Base-by-base conservation (phyloP, 1,140 invertebrate genomes). In the Hormaphis cornu region DNA sequence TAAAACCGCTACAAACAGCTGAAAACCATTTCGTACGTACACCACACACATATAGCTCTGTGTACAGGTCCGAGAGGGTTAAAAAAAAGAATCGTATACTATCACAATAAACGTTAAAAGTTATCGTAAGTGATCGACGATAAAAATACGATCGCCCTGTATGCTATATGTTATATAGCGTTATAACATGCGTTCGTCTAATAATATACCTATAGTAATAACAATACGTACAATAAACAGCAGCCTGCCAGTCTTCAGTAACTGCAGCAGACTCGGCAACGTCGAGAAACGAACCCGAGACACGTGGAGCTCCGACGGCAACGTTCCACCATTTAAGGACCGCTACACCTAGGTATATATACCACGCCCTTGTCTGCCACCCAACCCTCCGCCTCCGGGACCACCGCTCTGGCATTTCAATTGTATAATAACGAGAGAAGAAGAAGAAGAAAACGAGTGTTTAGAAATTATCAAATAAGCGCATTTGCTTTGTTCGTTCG, bases 291-390 rank as follows among this genome's bases (percentile, higher is more conserved):
- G 44, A 26, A 66, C 37, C 61, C 61, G 61, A 63, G 58, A 63
- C 37, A 18, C 28, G 33, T 18, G 20, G 18, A 8, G 26, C 42
- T 40, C n/a, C 22, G n/a, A n/a, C 61, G 61, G 61, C 61, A 50
- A 66, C 61, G 61, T 66, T 66, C 61, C 61, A 42, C 61, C 61
- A 66, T 66, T 66, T 66, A 66, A 66, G 61, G 61, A 66, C 61
- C 6, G 58, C 58, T n/a, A 40, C 53, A 12, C 18, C 16, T 16
- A 40, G 12, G 7, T 26, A 40, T 52, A 44, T 42, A n/a, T 37
- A 66, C 61, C 61, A 66, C 61, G 61, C 61, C 61, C 61, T 66
- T 28, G 61, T 66, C 28, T 18, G 7, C 61, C 44, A 30, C 46
- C 28, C 44, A n/a, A 46, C 42, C 42, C 8, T n/a, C 12, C 42